phyloP scores from a whole-genome alignment of 1,140 invertebrate genomes.

The Dermatophagoides farinae region DNA sequence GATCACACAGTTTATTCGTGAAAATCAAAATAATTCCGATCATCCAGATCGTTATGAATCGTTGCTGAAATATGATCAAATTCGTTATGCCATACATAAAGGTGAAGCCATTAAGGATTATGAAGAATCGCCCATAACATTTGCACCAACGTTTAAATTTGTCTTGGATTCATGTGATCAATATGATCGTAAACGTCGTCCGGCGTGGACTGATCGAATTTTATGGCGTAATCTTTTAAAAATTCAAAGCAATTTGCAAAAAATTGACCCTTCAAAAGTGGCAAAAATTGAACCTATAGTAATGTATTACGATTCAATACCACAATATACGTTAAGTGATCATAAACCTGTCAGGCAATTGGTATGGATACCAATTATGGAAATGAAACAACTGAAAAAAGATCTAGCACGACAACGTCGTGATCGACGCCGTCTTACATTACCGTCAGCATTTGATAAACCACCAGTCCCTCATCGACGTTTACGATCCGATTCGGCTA shows the following conservation, averaged over 20 bases:
- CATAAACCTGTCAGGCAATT: neutral
- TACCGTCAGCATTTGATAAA: neutral
- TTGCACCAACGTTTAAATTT: neutral
- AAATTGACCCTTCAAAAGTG: neutral
- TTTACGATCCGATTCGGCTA: neutral
- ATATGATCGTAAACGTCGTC: neutral
- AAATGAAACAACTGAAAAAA: neutral
- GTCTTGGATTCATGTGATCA: neutral
- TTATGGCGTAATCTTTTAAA: neutral
- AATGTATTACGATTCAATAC: neutral
- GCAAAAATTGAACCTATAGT: neutral
- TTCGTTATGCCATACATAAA: neutral
- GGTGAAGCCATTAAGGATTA: neutral
- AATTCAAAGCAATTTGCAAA: neutral
- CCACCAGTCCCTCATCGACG: neutral
- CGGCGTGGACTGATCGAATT: neutral
- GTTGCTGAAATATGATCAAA: neutral
- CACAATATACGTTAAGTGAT: neutral
- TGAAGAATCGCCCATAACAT: neutral
- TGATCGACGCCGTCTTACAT: too few species aligned
- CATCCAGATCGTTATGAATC: neutral
- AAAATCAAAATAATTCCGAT: neutral
- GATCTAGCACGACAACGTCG: neutral
- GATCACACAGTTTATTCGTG: neutral
- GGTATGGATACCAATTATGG: neutral